Base-by-base conservation (phyloP, 2,888 invertebrate species). In the Gisinianus flammeolus region DNA sequence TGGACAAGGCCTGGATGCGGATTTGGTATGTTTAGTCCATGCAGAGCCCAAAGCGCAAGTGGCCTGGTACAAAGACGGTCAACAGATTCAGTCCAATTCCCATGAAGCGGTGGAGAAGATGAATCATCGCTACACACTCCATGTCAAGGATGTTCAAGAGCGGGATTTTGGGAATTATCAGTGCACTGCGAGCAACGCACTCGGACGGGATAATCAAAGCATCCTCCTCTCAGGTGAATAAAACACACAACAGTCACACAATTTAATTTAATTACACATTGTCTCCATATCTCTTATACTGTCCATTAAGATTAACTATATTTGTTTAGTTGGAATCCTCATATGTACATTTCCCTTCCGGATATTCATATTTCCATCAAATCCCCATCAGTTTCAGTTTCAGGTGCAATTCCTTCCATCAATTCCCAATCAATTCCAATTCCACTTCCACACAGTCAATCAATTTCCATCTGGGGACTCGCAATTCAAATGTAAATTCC, bases 111-210 rank as follows among this genome's bases (percentile, higher is more conserved):
- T 81, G 33, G 68, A 79, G 52, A 79, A 76, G 35, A 76, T 79
- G 54, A 81, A 76, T 24, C 81, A 83, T 44, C 78, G 78, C 22
- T 92, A 92, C 87, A 91, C 91, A 4, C 87, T 92, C 35, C 88
- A 89, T 79, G 90, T 92, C 72, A 89, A 90, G 54, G 91, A 91
- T 85, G 91, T 92, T 52, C 91, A 91, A 85, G 90, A 90, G 0
- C 90, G 91, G 82, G 92, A 92, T 87, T 92, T 92, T 83, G 92
- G 92, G 35, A 92, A 92, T 86, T 92, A 92, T 86, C 91, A 91
- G 84, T 92, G 92, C 86, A 91, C 91, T 31, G 92, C 92, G 0
- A 91, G 92, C 87, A 92, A 92, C 88, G 90, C 90, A 81, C 88
- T 92, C 79, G 92, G 92, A 10, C 89, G 91, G 19, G 90, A 91